phyloP scores from a whole-genome alignment of 2,797 vertebrate species.

The Lithobates pipiens region DNA sequence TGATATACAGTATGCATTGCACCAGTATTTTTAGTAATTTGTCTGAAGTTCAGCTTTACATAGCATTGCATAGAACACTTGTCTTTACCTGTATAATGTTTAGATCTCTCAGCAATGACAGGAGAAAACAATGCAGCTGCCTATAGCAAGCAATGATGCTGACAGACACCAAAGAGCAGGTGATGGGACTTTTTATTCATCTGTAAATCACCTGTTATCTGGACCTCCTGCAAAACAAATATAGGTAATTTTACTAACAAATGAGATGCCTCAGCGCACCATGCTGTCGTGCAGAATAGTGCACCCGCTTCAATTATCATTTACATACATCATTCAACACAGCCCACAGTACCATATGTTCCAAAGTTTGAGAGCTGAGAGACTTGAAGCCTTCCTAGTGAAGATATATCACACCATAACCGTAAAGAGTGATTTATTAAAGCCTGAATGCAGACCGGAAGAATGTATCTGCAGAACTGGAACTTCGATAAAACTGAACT shows the following conservation, averaged over 20 bases:
- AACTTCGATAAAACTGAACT: background rate
- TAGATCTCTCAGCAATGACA: no score
- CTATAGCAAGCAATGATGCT: no score
- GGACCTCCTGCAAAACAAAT: background rate
- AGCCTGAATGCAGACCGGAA: background rate
- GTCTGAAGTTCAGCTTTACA: no score
- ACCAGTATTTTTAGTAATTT: no score
- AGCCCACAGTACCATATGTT: slow-evolving; percentile 9
- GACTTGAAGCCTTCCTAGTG: background rate
- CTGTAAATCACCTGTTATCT: no score
- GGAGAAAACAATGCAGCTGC: no score
- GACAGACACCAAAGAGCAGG: no score
- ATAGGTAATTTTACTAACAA: background rate
- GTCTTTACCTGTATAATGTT: no score
- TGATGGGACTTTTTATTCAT: no score
- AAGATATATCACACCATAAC: background rate
- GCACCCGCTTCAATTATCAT: background rate
- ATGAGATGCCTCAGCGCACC: background rate
- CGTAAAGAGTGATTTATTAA: background rate
- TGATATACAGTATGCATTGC: no score
- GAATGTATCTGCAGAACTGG: background rate
- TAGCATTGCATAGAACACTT: no score
- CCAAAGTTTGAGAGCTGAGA: background rate
- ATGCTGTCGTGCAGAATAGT: background rate
- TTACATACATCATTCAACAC: slow-evolving; percentile 10